These are phyloP conservation scores for Coleophora flavipennella DNA, from an alignment of 2,888 invertebrate species.

Conservation along the genomic window DNA sequence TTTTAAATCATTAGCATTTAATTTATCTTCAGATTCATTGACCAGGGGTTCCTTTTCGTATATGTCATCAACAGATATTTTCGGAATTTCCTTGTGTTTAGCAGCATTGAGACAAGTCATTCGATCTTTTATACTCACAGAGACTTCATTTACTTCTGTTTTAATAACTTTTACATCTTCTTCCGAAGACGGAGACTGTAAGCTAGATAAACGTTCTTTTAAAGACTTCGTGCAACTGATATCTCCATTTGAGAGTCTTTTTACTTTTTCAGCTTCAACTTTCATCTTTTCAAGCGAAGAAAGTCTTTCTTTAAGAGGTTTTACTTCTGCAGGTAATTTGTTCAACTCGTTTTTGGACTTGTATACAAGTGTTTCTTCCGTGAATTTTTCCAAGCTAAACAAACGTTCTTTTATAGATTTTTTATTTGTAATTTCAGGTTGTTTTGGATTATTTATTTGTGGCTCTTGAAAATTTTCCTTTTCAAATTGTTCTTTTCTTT, in stretches of 20 bases:
- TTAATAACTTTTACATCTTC: constrained; percentile 50
- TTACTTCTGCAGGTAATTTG: constrained; percentile 73
- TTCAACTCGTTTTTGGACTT: constrained; percentile 60
- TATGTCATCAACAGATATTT: constrained; percentile 50
- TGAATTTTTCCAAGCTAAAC: constrained; percentile 78
- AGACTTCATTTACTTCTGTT: constrained; percentile 62
- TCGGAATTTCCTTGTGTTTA: constrained; percentile 61
- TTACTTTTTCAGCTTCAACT: constrained; percentile 59
- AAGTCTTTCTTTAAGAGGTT: constrained; percentile 75
- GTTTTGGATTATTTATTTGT: constrained; percentile 64
- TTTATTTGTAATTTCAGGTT: constrained; percentile 76
- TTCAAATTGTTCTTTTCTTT: constrained; percentile 88
- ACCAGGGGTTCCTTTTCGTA: constrained; percentile 34
- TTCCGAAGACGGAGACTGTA: constrained; percentile 59
- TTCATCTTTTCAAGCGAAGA: constrained; percentile 75
- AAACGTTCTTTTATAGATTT: constrained; percentile 82
- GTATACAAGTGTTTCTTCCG: constrained; percentile 65
- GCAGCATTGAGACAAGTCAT: constrained; percentile 65
- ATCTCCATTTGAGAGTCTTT: constrained; percentile 60
- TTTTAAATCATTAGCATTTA: constrained; percentile 39
- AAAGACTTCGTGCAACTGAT: constrained; percentile 52
- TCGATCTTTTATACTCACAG: constrained; percentile 68
- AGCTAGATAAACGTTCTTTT: constrained; percentile 62
- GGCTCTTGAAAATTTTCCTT: constrained; percentile 73
- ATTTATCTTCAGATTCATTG: constrained; percentile 35